These are phyloP conservation scores for Medauroidea extradentata DNA, from an alignment of 1,140 invertebrate species.

Conservation along the genomic window DNA sequence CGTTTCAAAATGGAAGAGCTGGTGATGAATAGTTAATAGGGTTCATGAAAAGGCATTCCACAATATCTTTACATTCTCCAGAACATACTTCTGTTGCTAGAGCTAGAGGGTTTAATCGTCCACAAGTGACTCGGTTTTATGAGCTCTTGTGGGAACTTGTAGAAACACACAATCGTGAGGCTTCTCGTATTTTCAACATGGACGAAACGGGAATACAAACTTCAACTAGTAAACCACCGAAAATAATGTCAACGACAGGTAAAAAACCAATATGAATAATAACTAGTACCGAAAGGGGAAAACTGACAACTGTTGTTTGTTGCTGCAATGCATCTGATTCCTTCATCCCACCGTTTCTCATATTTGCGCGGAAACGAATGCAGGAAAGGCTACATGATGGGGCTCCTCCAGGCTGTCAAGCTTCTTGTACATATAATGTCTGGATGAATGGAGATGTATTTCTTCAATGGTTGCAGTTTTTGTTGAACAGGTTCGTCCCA, in stretches of 20 bases:
- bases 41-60: slow-evolving; percentile 29
- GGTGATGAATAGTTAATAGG: slow-evolving; percentile 29
- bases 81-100: slow-evolving; percentile 32
- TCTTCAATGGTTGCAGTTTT: slow-evolving; percentile 23
- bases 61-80: slow-evolving; percentile 31
- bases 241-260: slow-evolving; percentile 33
- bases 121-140: slow-evolving; percentile 29
- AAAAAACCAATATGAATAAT: slow-evolving; percentile 29
- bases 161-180: neutral
- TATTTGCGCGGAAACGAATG: slow-evolving; percentile 4
- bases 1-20: slow-evolving; percentile 23
- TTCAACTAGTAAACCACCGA: slow-evolving; percentile 32
- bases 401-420: slow-evolving; percentile 19
- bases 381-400: slow-evolving; percentile 22
- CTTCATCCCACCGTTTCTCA: too few species aligned
- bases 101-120: slow-evolving; percentile 28
- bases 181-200: slow-evolving; percentile 33
- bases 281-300: slow-evolving; percentile 2
- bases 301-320: too few species aligned
- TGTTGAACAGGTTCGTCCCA: slow-evolving; percentile 22
- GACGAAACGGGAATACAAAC: slow-evolving; percentile 37
- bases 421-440: slow-evolving; percentile 20
- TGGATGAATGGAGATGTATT: slow-evolving; percentile 26
- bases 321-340: too few species aligned
- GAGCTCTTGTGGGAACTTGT: slow-evolving; percentile 14